Evolutionary conservation across 2,113 vertebrate genomes (phyloP).

Genomic region (Hassar affinis): DNA sequence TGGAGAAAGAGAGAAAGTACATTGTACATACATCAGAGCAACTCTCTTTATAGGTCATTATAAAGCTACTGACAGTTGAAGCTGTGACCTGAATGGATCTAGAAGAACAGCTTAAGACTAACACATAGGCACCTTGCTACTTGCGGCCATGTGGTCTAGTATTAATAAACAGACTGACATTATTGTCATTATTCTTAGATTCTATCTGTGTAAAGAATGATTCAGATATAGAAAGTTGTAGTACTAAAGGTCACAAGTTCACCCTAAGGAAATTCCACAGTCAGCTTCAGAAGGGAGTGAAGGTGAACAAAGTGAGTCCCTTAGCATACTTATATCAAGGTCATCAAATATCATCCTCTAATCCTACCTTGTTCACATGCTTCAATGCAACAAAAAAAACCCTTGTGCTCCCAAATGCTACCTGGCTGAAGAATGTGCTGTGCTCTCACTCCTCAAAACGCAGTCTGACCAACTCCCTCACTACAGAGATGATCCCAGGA

Average conservation of each 20-base stretch:
- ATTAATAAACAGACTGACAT: neutral
- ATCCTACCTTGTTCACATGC: neutral
- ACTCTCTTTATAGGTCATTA: neutral
- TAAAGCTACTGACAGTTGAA: neutral
- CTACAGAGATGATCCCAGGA: neutral
- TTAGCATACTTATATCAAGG: neutral
- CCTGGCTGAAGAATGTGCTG: neutral
- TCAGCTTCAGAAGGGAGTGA: conserved; percentile 1
- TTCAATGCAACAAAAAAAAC: conserved; percentile 8
- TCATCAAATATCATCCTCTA: too few species aligned
- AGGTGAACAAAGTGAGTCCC: neutral
- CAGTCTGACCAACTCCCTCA: conserved; percentile 8
- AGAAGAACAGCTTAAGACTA: conserved; percentile 65
- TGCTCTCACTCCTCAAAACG: conserved; percentile 1
- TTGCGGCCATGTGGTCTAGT: neutral
- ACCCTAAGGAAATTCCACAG: neutral
- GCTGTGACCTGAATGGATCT: conserved; percentile 68
- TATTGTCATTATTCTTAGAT: neutral
- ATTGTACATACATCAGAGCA: neutral
- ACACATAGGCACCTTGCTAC: conserved; percentile 5
- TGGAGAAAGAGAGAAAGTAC: neutral
- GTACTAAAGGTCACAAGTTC: neutral
- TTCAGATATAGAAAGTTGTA: neutral
- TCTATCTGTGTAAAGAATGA: neutral
- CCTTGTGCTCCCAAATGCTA: conserved; percentile 22